These are phyloP conservation scores for Thera britannica DNA, from an alignment of 2,888 invertebrate genomes.

Conservation along the genomic window DNA sequence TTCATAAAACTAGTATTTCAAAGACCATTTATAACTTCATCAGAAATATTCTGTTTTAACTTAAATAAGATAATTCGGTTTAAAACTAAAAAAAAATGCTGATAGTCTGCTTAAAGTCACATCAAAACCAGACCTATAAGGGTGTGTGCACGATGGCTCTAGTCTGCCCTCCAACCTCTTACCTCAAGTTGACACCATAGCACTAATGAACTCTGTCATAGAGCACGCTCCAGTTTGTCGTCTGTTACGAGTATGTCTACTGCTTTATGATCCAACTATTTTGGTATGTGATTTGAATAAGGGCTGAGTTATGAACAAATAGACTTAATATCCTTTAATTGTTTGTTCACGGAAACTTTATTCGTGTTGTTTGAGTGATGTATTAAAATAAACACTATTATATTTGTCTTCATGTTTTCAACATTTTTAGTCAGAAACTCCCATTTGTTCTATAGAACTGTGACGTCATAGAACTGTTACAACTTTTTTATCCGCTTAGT, in stretches of 20 bases:
- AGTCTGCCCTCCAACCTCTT: conserved; percentile 23
- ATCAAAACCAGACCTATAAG: conserved; percentile 31
- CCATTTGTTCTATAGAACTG: no score
- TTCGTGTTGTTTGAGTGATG: no score
- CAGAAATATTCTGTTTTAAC: no score
- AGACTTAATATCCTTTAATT: no score
- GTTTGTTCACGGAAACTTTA: no score
- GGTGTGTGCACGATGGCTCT: conserved; percentile 32
- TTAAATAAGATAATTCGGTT: background rate
- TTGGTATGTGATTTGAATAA: conserved; percentile 2
- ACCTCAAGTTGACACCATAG: conserved; percentile 33
- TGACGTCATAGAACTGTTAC: no score
- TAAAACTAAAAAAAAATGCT: background rate
- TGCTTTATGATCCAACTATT: conserved; percentile 20
- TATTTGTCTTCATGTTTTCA: no score
- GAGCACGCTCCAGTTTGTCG: conserved; percentile 29
- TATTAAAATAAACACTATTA: no score
- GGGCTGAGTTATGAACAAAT: background rate
- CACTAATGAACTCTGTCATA: conserved; percentile 43
- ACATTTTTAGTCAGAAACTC: no score
- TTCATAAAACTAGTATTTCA: no score
- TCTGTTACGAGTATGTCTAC: conserved; percentile 23
- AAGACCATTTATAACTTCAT: no score
- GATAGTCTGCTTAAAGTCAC: conserved; percentile 3
- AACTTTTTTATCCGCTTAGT: no score